Percentiles rank a stretch among this genome's conserved stretches.
phyloP scores from a whole-genome alignment of 2,797 vertebrate species.

The Toxotes lorentzi region DNA sequence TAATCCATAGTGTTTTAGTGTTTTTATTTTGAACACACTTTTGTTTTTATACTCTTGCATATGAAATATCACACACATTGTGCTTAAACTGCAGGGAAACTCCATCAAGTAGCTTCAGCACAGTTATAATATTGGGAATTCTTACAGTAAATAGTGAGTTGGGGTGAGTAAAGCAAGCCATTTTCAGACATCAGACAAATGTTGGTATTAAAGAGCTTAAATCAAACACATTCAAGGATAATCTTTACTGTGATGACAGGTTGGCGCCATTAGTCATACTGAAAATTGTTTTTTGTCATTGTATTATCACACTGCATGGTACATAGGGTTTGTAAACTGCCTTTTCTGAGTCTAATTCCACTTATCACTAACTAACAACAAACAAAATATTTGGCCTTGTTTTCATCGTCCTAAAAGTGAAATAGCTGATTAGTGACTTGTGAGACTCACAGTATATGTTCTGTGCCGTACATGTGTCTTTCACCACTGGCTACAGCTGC shows the following conservation, averaged over 20 bases:
- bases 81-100: not conserved
- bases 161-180: not conserved
- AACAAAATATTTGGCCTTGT: not conserved
- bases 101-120: not conserved
- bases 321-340: not conserved
- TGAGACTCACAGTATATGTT: not conserved
- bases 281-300: not conserved
- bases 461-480: not conserved
- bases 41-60: not conserved
- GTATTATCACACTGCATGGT: not conserved
- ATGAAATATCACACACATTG: not conserved
- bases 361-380: not conserved
- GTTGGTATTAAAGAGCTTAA: conserved; percentile 4
- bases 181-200: not conserved
- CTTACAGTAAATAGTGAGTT: not conserved
- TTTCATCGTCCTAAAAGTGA: not conserved
- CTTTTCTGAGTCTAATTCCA: not conserved
- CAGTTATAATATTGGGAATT: not conserved
- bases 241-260: not conserved
- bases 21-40: not conserved
- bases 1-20: not conserved
- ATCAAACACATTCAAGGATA: not conserved
- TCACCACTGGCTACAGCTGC: not conserved
- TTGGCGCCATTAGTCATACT: not conserved
- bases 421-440: not conserved